Base-by-base conservation (phyloP, 2,888 invertebrate species). In the Brachyopa scutellaris region DNA sequence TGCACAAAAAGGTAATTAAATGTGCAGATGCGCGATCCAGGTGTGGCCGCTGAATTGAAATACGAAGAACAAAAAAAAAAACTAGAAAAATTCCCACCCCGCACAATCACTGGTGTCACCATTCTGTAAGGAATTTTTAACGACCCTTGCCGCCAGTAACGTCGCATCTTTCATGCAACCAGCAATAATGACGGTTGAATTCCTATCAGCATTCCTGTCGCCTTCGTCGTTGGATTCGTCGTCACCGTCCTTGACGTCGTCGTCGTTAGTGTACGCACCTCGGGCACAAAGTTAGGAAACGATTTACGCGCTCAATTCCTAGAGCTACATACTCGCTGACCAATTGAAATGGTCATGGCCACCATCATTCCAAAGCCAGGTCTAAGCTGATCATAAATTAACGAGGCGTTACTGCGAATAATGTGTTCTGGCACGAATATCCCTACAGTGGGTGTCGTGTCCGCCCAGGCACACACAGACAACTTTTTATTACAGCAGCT, bases 361-460 rank as follows among this genome's bases (percentile, higher is more conserved):
- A 77, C 29, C 77, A 77, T 82, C 69, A 64, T 53, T 29, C 61
- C 42, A 62, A 61, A 49, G 45, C 33, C 42, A 45, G 45, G 61
- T 51, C 51, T 19, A 72, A 82, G 59, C 61, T 77, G 82, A 82
- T 82, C 82, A 82, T 82, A 82, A 82, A 82, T 82, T 82, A 82
- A 82, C 82, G 55, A 82, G 82, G 70, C 77, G 82, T 77, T 82
- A 72, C 82, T 70, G 82, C 82, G 82, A 82, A 76, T 82, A 77
- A 82, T 76, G 72, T 72, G 77, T 82, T 77, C 77, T 82, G 70
- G 77, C 82, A 82, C 82, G 82, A 76, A 77, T 66, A 77, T 77
- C 64, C 77, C 76, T 77, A 45, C 77, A 82, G 77, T 77, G 66
- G 77, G 59, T 77, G 77, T 77, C n/a, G n/a, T n/a, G n/a, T 55